Conservation (phyloP, 1,140 invertebrate species). For the Macrobrachium rosenbergii region DNA sequence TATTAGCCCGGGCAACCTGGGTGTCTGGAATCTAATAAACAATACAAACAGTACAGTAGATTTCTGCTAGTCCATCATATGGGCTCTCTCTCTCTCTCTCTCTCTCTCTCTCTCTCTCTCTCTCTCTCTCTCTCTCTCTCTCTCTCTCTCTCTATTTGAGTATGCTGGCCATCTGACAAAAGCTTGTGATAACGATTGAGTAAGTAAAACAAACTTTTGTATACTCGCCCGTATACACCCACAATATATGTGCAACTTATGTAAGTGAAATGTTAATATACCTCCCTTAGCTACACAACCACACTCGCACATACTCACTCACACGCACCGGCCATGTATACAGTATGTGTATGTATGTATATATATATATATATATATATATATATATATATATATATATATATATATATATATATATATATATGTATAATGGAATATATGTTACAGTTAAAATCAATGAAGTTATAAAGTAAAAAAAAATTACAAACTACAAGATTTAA, state of each 20-base stretch:
- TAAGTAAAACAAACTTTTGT: too few species aligned
- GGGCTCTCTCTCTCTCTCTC: slow-evolving; percentile 24
- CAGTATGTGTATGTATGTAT: too few species aligned
- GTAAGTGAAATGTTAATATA: neutral
- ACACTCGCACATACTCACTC: slow-evolving; percentile 6
- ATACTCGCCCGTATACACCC: too few species aligned
- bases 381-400: slow-evolving; percentile 12
- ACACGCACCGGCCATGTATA: neutral
- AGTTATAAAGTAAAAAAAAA: too few species aligned
- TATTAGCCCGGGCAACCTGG: too few species aligned
- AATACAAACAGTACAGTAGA: too few species aligned
- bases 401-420: too few species aligned
- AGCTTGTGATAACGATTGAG: too few species aligned
- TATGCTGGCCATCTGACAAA: neutral
- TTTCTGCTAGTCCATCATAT: neutral
- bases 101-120: slow-evolving; percentile 45
- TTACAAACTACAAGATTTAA: too few species aligned
- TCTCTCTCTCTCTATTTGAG: slow-evolving; percentile 22
- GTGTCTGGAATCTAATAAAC: too few species aligned
- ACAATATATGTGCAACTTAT: neutral
- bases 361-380: neutral
- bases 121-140: slow-evolving; percentile 44
- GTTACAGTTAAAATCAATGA: too few species aligned
- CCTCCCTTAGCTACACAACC: neutral
- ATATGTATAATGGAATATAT: too few species aligned